These are phyloP conservation scores for roundworm (Caenorhabditis elegans) DNA, from an alignment of 1,140 invertebrate species.

Conservation along the genomic window WBcel235 BX284605.5:2707001-2707500, in stretches of 20 bases:
- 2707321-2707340: not conserved
- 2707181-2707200: not conserved
- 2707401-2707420: not conserved
- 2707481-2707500: too few relatives aligned
- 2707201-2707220: not conserved
- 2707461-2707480: too few relatives aligned
- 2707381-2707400: not conserved
- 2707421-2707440: too few relatives aligned
- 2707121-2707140: not conserved
- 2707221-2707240: constrained; percentile 7
- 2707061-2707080: not conserved
- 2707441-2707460: too few relatives aligned
- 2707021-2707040: not conserved
- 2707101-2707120: not conserved
- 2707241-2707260: not conserved
- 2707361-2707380: not conserved
- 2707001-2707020: not conserved
- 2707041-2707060: constrained; percentile 7
- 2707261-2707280: not conserved
- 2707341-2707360: not conserved
- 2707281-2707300: not conserved
- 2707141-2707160: not conserved
- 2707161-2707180: constrained; percentile 8
- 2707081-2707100: not conserved
- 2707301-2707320: not conserved